Evolutionary conservation across 2,888 invertebrate genomes (phyloP), one percentile per base, ranked within the genome.

Genomic region (Orchestes rusci): DNA sequence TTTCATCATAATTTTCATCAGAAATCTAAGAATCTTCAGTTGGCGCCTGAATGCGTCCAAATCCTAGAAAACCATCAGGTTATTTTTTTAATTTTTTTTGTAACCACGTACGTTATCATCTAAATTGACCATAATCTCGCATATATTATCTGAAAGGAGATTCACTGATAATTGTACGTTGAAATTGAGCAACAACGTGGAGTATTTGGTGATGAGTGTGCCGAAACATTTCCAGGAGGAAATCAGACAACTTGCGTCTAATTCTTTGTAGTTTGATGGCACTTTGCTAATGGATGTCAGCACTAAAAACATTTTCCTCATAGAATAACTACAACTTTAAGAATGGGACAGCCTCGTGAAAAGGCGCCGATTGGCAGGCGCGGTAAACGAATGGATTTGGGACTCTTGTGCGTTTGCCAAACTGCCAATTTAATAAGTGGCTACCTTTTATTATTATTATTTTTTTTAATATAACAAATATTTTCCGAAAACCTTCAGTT

Each of bases 181-280:
- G 15, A 44, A 33, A 16, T 27, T 39, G 32, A 19, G 33, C 15
- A 75, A 55, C 41, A 56, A 53, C 4, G 43, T 53, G 0, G 66
- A 63, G 61, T 75, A 69, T 58, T 73, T 73, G 31, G 73, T 70
- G 59, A 70, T 70, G 16, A 76, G 60, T 18, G 60, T 53, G 3
- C 66, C 67, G 52, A 67, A 73, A 0, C 68, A 70, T 53, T 75
- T 76, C 75, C 75, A 76, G 52, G 74, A 74, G 37, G 73, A 73
- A 0, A 72, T 72, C 70, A 74, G 70, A 0, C 73, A 71, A 55
- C 74, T 76, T 0, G 73, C 65, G 59, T 23, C 23, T 23, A 23
- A 23, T 7, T 5, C 7, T 23, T 23, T 5, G 7, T 10, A 39
- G 3, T 16, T 29, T 17, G 4, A 28, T 2, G 12, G 27, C 7